Evolutionary conservation across 37 sponge, comb jelly and placozoan genomes (phyloP).

Genomic region (Oscarella lobularis): DNA sequence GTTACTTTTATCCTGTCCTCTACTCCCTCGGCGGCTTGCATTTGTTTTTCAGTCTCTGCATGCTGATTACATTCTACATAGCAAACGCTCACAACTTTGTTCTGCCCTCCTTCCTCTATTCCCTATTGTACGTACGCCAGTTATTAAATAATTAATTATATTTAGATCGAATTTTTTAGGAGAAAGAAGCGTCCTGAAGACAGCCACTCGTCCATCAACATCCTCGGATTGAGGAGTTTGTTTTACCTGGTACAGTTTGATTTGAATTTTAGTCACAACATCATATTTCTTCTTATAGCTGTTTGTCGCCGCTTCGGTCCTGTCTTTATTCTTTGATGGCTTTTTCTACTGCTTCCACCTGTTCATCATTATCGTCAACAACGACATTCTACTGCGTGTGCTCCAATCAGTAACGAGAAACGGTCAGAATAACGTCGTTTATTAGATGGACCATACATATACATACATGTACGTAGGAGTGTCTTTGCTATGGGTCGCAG

Average conservation of each 20-base stretch:
- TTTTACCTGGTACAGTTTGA: constrained; percentile 11
- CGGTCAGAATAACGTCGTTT: constrained; percentile 33
- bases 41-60: constrained; percentile 26
- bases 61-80: constrained; percentile 42
- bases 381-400: constrained; percentile 71
- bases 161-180: too few species aligned
- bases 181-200: constrained; percentile 7
- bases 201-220: constrained; percentile 7
- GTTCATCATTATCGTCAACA: constrained; percentile 52
- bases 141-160: background rate
- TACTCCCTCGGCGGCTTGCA: constrained; percentile 39
- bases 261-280: background rate
- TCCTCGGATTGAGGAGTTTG: constrained; percentile 4
- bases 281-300: background rate
- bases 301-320: constrained; percentile 27
- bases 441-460: background rate
- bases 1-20: constrained; percentile 28
- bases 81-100: constrained; percentile 41
- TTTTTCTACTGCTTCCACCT: constrained; percentile 78
- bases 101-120: constrained; percentile 18
- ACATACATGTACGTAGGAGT: constrained; percentile 30
- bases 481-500: constrained; percentile 64
- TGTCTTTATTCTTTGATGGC: constrained; percentile 44
- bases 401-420: constrained; percentile 60
- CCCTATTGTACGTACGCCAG: constrained; percentile 4